Evolutionary conservation across 1,140 invertebrate genomes (phyloP).

Genomic region (Drosophila guanche): DNA sequence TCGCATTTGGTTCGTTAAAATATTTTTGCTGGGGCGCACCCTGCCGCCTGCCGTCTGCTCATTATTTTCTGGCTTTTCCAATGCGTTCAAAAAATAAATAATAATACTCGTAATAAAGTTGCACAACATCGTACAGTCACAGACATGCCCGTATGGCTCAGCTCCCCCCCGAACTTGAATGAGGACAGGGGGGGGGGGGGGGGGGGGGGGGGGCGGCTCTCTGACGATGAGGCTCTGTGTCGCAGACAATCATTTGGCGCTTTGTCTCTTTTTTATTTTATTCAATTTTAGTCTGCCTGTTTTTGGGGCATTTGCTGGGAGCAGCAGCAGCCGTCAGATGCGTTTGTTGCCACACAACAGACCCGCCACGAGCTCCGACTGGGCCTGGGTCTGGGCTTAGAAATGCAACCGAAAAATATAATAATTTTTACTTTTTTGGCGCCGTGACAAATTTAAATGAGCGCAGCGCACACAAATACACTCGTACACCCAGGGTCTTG

Average conservation of each 20-base stretch:
- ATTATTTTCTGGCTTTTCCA: constrained; percentile 45
- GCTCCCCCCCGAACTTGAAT: too few relatives aligned
- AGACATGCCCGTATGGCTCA: too few relatives aligned
- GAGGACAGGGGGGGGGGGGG: too few relatives aligned
- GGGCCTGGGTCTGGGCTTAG: constrained; percentile 30
- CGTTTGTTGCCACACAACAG: constrained; percentile 42
- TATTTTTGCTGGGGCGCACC: constrained; percentile 22
- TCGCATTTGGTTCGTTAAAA: constrained; percentile 39
- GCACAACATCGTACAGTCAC: constrained; percentile 25
- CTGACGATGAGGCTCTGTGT: constrained; percentile 9
- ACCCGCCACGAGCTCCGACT: not conserved
- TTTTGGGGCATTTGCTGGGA: constrained; percentile 47
- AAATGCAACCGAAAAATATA: constrained; percentile 51
- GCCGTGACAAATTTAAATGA: constrained; percentile 61
- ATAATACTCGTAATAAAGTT: constrained; percentile 46
- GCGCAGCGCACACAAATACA: constrained; percentile 19
- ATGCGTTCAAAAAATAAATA: constrained; percentile 31
- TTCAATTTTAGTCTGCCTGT: constrained; percentile 37
- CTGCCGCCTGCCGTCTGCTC: constrained; percentile 28
- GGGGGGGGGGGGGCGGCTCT: too few relatives aligned
- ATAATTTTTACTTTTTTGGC: constrained; percentile 41
- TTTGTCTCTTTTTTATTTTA: constrained; percentile 26
- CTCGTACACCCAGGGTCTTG: constrained; percentile 14
- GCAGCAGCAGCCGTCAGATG: constrained; percentile 47
- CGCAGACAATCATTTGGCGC: constrained; percentile 21